Percentiles rank a stretch among this genome's conserved stretches.
phyloP scores from a whole-genome alignment of 2,888 invertebrate genomes.

The Epiblema foenella region DNA sequence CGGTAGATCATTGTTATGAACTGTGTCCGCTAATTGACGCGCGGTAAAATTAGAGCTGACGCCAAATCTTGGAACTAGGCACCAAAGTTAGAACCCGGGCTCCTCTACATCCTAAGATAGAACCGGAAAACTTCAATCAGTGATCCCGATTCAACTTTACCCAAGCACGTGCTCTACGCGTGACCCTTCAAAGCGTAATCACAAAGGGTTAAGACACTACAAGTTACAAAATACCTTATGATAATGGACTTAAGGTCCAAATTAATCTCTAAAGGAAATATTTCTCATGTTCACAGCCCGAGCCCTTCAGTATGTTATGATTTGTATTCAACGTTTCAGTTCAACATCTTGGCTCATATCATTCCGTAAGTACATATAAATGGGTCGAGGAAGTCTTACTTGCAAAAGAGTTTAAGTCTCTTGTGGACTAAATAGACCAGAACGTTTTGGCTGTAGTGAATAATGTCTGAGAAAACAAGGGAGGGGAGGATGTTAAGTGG shows the following conservation, averaged over 20 bases:
- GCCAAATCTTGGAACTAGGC: too few relatives aligned
- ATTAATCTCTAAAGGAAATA: neutral
- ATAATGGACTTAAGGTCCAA: neutral
- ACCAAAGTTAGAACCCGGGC: too few relatives aligned
- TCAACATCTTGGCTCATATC: slow-evolving; percentile 35
- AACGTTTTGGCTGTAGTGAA: neutral
- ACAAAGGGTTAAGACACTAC: too few relatives aligned
- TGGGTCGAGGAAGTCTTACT: slow-evolving; percentile 1
- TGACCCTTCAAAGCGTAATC: too few relatives aligned
- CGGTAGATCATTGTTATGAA: too few relatives aligned
- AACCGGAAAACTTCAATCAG: too few relatives aligned
- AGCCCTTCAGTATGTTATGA: slow-evolving; percentile 16
- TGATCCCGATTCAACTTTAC: too few relatives aligned
- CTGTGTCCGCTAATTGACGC: too few relatives aligned
- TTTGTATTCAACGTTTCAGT: slow-evolving; percentile 38
- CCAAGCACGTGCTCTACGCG: too few relatives aligned
- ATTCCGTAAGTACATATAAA: slow-evolving; percentile 17
- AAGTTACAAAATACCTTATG: neutral
- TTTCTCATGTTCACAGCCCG: slow-evolving; percentile 10
- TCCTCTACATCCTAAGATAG: too few relatives aligned
- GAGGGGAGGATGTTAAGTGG: slow-evolving; percentile 16
- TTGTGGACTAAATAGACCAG: neutral
- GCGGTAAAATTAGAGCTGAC: too few relatives aligned
- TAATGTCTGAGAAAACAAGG: slow-evolving; percentile 33
- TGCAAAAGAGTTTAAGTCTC: neutral